Evolutionary conservation across 2,797 vertebrate species (phyloP).

Genomic region (Columba guinea): DNA sequence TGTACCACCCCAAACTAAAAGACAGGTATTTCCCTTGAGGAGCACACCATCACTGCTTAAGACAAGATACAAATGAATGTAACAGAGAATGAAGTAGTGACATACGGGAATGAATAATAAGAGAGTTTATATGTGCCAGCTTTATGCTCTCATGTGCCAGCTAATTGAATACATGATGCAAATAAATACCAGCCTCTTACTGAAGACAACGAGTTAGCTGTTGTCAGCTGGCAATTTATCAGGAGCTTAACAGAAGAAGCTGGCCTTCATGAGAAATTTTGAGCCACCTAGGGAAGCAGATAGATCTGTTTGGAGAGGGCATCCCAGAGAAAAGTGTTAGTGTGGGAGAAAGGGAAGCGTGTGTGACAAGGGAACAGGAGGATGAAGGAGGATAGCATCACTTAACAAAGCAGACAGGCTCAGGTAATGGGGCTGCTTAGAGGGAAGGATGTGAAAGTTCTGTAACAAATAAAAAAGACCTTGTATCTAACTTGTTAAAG

Average conservation of each 20-base stretch:
- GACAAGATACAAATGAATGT: background rate
- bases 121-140: slow-evolving; percentile 23
- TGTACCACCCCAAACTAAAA: background rate
- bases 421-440: background rate
- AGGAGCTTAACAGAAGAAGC: background rate
- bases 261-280: background rate
- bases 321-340: background rate
- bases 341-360: background rate
- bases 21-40: background rate
- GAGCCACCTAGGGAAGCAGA: background rate
- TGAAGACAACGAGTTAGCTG: slow-evolving; percentile 25
- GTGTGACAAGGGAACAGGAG: background rate
- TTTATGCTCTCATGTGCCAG: slow-evolving; percentile 25
- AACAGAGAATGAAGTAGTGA: background rate
- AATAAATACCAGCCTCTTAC: slow-evolving; percentile 11
- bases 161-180: slow-evolving; percentile 45
- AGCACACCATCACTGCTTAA: background rate
- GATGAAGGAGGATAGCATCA: background rate
- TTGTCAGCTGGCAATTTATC: background rate
- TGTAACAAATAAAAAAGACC: background rate
- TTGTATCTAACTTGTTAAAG: background rate
- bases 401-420: background rate
- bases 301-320: background rate
- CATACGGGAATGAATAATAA: slow-evolving; percentile 64
- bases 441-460: background rate